These are phyloP conservation scores for Watsonalla binaria DNA, from an alignment of 2,888 invertebrate species.

Conservation along the genomic window DNA sequence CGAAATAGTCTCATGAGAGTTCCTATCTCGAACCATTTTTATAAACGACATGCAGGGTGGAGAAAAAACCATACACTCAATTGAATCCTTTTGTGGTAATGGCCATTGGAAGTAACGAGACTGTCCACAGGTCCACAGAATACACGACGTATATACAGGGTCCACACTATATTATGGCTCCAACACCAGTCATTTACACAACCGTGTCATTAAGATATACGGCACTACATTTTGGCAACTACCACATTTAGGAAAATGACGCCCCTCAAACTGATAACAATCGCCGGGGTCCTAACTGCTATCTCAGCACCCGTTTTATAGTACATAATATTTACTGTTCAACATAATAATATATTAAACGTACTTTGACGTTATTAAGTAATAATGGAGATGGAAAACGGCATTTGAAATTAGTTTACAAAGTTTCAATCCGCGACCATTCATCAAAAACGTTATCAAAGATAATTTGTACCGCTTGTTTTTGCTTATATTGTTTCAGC, in stretches of 20 bases:
- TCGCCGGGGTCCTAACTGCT: conserved; percentile 2
- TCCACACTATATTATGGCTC: background rate
- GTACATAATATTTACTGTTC: background rate
- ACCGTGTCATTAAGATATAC: conserved; percentile 7
- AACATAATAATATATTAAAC: no score
- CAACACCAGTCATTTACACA: background rate
- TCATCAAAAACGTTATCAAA: background rate
- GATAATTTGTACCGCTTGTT: background rate
- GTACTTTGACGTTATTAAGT: background rate
- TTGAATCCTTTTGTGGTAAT: no score
- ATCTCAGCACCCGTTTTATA: background rate
- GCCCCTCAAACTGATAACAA: conserved; percentile 5
- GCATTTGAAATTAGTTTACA: background rate
- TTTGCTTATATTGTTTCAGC: background rate
- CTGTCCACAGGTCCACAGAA: no score
- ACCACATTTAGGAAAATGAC: conserved; percentile 7
- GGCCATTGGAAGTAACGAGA: no score
- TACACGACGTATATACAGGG: no score
- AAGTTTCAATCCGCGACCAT: background rate
- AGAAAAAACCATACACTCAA: no score
- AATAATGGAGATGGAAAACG: background rate
- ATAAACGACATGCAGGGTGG: no score
- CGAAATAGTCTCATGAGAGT: no score
- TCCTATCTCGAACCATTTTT: no score
- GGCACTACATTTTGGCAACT: conserved; percentile 2